These are phyloP conservation scores for Bambusicola thoracicus DNA, from an alignment of 2,113 vertebrate species.

Conservation along the genomic window DNA sequence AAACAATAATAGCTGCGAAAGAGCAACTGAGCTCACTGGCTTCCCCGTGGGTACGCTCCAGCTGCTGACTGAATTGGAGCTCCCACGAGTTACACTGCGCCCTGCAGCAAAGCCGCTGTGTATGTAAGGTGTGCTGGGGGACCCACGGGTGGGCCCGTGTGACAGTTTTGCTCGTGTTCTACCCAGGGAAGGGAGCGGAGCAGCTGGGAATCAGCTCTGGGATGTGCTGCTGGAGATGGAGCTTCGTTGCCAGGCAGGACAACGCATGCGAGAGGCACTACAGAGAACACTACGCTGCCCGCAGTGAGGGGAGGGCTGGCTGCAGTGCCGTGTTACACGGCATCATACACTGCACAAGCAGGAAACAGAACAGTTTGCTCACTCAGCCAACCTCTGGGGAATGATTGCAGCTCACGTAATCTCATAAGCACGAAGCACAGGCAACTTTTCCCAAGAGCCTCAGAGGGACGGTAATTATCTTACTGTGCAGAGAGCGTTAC, in stretches of 20 bases:
- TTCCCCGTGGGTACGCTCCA: neutral
- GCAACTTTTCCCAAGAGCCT: neutral
- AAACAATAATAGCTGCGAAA: slow-evolving; percentile 5
- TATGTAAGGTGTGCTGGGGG: neutral
- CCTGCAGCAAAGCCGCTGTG: neutral
- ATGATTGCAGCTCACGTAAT: slow-evolving; percentile 4
- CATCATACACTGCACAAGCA: neutral
- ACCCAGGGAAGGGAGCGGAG: neutral
- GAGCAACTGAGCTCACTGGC: neutral
- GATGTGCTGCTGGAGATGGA: neutral
- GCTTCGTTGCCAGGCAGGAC: neutral
- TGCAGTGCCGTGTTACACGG: neutral
- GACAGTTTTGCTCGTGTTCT: neutral
- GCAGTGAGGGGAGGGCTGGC: neutral
- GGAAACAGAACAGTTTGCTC: neutral
- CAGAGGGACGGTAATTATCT: neutral
- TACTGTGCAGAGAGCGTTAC: neutral
- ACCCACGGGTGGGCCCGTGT: neutral
- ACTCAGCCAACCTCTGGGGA: neutral
- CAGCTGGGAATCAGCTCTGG: neutral
- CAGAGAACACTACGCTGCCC: neutral
- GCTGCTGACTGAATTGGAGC: neutral
- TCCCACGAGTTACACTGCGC: neutral
- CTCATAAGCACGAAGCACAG: neutral
- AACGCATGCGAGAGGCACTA: accelerated